phyloP scores from a whole-genome alignment of 2,888 invertebrate genomes.

The Drosophila rellima region DNA sequence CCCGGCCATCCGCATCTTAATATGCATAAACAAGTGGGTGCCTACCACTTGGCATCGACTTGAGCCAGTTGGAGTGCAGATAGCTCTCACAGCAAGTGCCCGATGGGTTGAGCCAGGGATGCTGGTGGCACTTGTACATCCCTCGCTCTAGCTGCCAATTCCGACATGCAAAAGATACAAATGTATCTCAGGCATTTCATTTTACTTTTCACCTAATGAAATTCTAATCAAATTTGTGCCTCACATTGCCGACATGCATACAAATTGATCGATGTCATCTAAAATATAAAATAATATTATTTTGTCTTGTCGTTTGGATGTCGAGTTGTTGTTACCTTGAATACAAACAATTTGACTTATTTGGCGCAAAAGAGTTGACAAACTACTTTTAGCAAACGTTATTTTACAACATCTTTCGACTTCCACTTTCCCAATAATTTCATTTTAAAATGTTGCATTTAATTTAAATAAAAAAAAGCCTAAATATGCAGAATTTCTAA shows the following conservation, averaged over 20 bases:
- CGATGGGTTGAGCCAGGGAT: not conserved
- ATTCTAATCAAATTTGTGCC: constrained; percentile 56
- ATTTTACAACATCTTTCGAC: not conserved
- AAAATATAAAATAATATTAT: constrained; percentile 30
- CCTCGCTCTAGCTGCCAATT: not conserved
- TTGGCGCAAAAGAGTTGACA: not conserved
- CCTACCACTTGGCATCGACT: constrained; percentile 60
- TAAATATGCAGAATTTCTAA: not conserved
- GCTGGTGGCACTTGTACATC: constrained; percentile 5
- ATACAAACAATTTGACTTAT: not conserved
- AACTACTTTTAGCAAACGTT: not conserved
- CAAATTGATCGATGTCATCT: constrained; percentile 41
- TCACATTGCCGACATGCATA: constrained; percentile 44
- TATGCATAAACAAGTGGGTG: constrained; percentile 73
- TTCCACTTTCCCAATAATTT: not conserved
- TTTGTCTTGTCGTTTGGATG: not conserved
- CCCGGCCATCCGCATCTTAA: constrained; percentile 63
- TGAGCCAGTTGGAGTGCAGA: constrained; percentile 50
- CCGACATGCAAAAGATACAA: constrained; percentile 21
- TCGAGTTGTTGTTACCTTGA: not conserved
- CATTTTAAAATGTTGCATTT: not conserved
- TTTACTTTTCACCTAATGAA: constrained; percentile 46
- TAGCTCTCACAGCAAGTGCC: constrained; percentile 27
- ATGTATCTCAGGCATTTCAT: constrained; percentile 24
- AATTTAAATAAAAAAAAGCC: not conserved